Percentiles rank a stretch among this genome's conserved stretches.
phyloP scores from a whole-genome alignment of 2,113 vertebrate genomes.

The Pterocles orientalis region DNA sequence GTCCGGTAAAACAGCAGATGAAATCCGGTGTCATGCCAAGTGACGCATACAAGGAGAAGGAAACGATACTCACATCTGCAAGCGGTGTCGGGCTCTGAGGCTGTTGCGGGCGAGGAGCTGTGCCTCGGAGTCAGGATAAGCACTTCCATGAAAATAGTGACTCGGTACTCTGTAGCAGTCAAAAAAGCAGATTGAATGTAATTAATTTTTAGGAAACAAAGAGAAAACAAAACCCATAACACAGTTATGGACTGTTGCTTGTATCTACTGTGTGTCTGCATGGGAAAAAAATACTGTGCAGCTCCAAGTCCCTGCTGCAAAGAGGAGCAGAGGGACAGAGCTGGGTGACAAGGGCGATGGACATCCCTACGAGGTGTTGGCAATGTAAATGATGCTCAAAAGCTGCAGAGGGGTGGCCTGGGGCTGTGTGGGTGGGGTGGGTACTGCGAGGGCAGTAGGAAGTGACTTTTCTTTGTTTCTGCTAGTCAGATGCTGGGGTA shows the following conservation, averaged over 20 bases:
- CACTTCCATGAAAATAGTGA: not conserved
- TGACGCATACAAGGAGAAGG: accelerated
- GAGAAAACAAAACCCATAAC: not conserved
- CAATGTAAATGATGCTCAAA: not conserved
- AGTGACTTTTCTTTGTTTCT: not conserved
- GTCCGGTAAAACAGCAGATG: not conserved
- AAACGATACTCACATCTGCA: accelerated
- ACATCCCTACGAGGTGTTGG: not conserved
- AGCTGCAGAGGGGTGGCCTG: not conserved
- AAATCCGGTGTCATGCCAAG: accelerated
- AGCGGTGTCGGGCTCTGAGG: not conserved
- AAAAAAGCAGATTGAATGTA: not conserved
- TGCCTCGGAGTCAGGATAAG: not conserved
- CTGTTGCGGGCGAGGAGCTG: not conserved
- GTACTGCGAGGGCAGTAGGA: not conserved
- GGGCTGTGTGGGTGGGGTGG: not conserved
- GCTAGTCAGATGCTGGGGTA: not conserved
- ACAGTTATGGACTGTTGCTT: not conserved
- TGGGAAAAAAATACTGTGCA: not conserved
- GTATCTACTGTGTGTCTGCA: not conserved
- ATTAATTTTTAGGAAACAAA: not conserved
- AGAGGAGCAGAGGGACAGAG: not conserved
- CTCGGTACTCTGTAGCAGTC: not conserved
- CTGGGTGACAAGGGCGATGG: not conserved
- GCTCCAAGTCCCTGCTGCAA: not conserved